Evolutionary conservation across 1,140 invertebrate genomes (phyloP), one percentile per base, ranked within the genome.

Genomic region (Drosophila kanapiae): DNA sequence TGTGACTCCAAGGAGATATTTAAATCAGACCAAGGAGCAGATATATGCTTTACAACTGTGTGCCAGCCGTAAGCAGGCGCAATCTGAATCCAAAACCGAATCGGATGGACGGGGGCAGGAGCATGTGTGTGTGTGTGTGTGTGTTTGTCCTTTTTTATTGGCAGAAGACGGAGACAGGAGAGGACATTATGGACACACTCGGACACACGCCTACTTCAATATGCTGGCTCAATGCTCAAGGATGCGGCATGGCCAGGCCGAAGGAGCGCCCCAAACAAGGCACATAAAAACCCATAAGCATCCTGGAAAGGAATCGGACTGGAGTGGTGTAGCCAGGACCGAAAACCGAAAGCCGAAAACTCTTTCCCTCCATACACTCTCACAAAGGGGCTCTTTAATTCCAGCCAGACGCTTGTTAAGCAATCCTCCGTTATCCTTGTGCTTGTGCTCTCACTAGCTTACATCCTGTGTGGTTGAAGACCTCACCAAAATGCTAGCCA

Each of bases 281-380:
- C 84, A 83, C 78, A 86, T 86, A 86, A 86, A 86, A 88, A 86
- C 76, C 84, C 83, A 80, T 88, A 88, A 86, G 83, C 84, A 80
- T 61, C 67, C 62, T 78, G 75, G 57, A 38, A 40, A 13, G 53
- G 38, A 51, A n/a, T 2, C 6, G 42, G 27, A 54, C 31, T n/a
- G 54, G 4, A 43, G 37, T 23, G 14, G 59, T 18, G 45, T 61
- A 31, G 59, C 59, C 59, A 51, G 48, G 48, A 57, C 37, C 31
- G 31, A 31, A 23, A 2, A 23, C 27, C n/a, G 23, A 23, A 5
- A 27, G 29, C 42, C 64, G n/a, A 72, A 40, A 79, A 69, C 57
- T 49, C 61, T 62, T 62, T 58, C 47, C 48, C 40, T 54, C 27
- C 48, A 40, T 48, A 40, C 27, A 40, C 47, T 57, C 40, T 37